Evolutionary conservation across 2,113 vertebrate species (phyloP).

Genomic region (Urocitellus parryii): DNA sequence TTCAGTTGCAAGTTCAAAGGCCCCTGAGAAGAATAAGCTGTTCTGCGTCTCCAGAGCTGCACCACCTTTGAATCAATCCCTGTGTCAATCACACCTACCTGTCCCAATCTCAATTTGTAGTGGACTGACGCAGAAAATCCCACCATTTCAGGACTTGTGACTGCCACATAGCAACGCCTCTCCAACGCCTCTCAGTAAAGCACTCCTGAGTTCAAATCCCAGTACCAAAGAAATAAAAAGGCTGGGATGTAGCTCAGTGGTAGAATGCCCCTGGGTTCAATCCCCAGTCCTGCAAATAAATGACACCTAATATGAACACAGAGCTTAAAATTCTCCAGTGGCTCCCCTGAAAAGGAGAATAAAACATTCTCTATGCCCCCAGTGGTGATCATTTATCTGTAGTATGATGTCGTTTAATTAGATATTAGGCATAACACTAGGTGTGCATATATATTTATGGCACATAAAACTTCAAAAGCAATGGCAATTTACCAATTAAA

Average conservation of each 20-base stretch:
- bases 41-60: neutral
- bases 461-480: constrained; percentile 10
- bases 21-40: neutral
- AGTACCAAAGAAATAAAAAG: neutral
- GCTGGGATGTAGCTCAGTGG: neutral
- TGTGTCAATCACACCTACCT: neutral
- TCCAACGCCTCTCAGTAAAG: neutral
- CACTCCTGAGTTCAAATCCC: neutral
- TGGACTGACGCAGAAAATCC: neutral
- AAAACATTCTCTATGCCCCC: neutral
- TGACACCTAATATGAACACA: neutral
- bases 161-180: neutral
- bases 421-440: neutral
- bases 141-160: neutral
- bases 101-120: neutral
- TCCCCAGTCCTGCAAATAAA: neutral
- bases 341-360: neutral
- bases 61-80: neutral
- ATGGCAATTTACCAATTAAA: constrained; percentile 12
- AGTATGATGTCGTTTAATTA: constrained; percentile 3
- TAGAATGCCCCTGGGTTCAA: neutral
- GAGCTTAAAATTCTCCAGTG: neutral
- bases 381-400: neutral
- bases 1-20: neutral
- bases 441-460: neutral